A percentile compares a stretch with the other conserved stretches of the same genome.
phyloP scores from a whole-genome alignment of 2,888 invertebrate species.

The Cephus runcator region DNA sequence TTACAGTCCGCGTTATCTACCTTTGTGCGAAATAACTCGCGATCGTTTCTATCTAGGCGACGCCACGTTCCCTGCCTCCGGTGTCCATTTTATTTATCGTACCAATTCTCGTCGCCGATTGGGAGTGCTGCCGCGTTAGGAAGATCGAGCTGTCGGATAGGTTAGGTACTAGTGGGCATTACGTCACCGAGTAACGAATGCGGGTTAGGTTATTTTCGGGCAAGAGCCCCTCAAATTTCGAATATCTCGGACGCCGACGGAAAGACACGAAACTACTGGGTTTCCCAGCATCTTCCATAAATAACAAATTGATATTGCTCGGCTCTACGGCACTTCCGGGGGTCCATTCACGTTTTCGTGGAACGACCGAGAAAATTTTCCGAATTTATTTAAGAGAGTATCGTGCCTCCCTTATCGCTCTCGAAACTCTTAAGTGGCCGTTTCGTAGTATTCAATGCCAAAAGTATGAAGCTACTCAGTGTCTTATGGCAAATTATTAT shows the following conservation, averaged over 20 bases:
- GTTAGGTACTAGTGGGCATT: background rate
- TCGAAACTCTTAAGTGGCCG: too few relatives aligned
- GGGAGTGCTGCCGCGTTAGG: background rate
- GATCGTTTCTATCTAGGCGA: background rate
- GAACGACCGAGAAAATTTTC: background rate
- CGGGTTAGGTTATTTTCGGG: background rate
- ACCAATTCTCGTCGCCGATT: background rate
- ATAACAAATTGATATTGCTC: conserved; percentile 29
- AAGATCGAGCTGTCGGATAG: background rate
- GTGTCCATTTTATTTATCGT: background rate
- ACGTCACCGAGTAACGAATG: background rate
- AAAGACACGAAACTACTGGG: conserved; percentile 17
- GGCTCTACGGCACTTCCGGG: background rate
- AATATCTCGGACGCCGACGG: conserved; percentile 6
- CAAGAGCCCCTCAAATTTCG: conserved; percentile 5
- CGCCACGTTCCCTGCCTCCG: background rate
- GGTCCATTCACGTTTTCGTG: background rate
- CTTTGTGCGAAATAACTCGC: background rate
- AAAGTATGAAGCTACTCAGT: too few relatives aligned
- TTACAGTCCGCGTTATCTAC: background rate
- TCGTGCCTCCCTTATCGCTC: background rate
- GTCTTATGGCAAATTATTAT: too few relatives aligned
- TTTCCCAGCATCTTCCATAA: conserved; percentile 13
- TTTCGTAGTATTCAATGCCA: too few relatives aligned
- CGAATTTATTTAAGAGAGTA: background rate